These are phyloP conservation scores for Megaceryle maxima DNA, from an alignment of 2,113 vertebrate species.

Conservation along the genomic window DNA sequence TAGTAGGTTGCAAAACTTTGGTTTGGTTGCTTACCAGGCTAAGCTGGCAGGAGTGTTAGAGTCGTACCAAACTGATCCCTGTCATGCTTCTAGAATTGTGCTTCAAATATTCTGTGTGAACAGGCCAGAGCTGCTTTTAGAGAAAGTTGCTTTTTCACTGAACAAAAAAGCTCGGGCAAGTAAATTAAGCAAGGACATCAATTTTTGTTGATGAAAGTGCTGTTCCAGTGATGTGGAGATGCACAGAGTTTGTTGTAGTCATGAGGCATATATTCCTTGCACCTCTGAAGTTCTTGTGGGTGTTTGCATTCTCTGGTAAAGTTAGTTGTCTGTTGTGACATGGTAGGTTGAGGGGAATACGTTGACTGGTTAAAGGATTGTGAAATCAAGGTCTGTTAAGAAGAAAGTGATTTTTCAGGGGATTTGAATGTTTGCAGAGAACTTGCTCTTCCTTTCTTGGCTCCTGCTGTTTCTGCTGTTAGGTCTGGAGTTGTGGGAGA, in stretches of 20 bases:
- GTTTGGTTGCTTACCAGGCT: not conserved
- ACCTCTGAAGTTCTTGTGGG: not conserved
- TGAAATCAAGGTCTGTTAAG: not conserved
- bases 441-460: not conserved
- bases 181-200: not conserved
- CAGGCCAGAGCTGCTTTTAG: not conserved
- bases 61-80: not conserved
- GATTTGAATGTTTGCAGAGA: not conserved
- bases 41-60: not conserved
- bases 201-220: not conserved
- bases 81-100: not conserved
- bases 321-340: not conserved
- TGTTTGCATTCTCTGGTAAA: not conserved
- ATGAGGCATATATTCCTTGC: not conserved
- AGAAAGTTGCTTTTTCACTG: not conserved
- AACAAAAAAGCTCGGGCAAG: not conserved
- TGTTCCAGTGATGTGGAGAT: not conserved
- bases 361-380: not conserved
- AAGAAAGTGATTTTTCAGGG: not conserved
- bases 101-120: not conserved
- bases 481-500: not conserved
- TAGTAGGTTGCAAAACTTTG: not conserved
- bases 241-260: not conserved
- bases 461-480: not conserved
- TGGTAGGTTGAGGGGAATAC: not conserved